Percentiles rank a stretch among this genome's conserved stretches.
phyloP scores from a whole-genome alignment of 1,140 invertebrate genomes.

The Ganaspis sp. region DNA sequence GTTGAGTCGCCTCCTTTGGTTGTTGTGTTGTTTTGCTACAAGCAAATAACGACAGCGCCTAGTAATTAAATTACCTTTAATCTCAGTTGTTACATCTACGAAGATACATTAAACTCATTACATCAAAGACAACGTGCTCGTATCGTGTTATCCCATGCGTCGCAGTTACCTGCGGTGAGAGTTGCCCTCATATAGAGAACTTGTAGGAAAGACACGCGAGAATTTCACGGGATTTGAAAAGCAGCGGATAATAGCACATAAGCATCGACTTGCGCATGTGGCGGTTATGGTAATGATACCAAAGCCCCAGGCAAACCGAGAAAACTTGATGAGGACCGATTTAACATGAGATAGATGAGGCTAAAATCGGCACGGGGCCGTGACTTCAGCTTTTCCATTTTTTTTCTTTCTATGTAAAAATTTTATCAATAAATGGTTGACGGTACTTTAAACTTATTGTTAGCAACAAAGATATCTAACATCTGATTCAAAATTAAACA shows the following conservation, averaged over 20 bases:
- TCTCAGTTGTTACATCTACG: constrained; percentile 22
- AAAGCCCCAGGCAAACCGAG: constrained; percentile 10
- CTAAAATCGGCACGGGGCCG: constrained; percentile 1
- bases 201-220: constrained; percentile 19
- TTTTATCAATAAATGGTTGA: too few species aligned
- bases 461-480: too few species aligned
- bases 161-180: constrained; percentile 6
- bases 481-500: too few species aligned
- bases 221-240: constrained; percentile 30
- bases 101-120: constrained; percentile 28
- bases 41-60: constrained; percentile 23
- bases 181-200: neutral
- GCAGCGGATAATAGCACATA: constrained; percentile 22
- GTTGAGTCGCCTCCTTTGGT: neutral
- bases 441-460: too few species aligned
- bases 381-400: neutral
- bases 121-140: constrained; percentile 25
- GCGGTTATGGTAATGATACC: constrained; percentile 19
- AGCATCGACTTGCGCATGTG: constrained; percentile 19
- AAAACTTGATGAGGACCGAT: constrained; percentile 30
- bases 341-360: constrained; percentile 10
- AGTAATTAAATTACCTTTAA: constrained; percentile 28
- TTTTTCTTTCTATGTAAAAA: too few species aligned
- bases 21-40: constrained; percentile 9
- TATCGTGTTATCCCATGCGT: constrained; percentile 10